Base-by-base conservation (phyloP, 2,888 invertebrate genomes). In the Physocephala rufipes region DNA sequence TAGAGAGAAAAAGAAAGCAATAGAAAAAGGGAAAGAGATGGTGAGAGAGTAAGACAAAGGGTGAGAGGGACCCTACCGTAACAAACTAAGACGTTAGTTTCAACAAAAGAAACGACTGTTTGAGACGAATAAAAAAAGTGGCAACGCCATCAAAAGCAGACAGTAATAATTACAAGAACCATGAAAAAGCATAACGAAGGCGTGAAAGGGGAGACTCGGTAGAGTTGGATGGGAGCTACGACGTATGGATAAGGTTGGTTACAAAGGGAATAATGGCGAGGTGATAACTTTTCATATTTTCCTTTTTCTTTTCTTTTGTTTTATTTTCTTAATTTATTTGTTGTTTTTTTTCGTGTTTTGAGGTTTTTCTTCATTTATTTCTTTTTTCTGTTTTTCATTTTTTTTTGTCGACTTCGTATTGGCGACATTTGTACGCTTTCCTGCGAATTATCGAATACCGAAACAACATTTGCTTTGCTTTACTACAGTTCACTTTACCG, bases 371-470 rank as follows among this genome's bases (percentile, higher is more conserved):
- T 53, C 19, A 19, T 19, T 63, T 43, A n/a, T n/a, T n/a, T n/a
- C n/a, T n/a, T n/a, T n/a, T n/a, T n/a, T n/a, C n/a, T n/a, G n/a
- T 63, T 63, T 63, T 5, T 63, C 21, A 9, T 43, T 47, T 30
- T 59, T 49, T 61, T 36, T 36, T 36, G 9, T 36, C 61, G 30
- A 59, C 30, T 49, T 21, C 21, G 36, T n/a, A 61, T 66, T 68
- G 68, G 43, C 62, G 68, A 68, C 68, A 68, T 68, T 68, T 62
- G 61, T 68, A 68, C 36, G 62, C 36, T 62, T 68, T 68, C 68
- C 19, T 43, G 21, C 53, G 65, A 65, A 51, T 28, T 30, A n/a
- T 28, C 24, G 49, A 19, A 1, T 7, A 49, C 16, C 24, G 53
- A 12, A 55, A 13, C 21, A 36, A 12, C n/a, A n/a, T n/a, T n/a